Evolutionary conservation across 92 coral and sea anemone species (phyloP).

Genomic region (Umimayanthus kanabou): DNA sequence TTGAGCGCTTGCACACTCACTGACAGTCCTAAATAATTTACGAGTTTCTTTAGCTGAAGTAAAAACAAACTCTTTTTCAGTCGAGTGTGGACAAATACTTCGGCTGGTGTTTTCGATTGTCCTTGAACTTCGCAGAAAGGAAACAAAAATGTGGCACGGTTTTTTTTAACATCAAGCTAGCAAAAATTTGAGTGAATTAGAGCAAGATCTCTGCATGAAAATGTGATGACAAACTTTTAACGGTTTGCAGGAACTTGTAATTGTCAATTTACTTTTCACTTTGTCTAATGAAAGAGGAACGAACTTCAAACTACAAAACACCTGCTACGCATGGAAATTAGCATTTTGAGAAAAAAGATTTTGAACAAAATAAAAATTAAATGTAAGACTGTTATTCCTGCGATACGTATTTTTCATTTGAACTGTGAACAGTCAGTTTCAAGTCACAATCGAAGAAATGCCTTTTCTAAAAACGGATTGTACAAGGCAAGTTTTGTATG

Average conservation of each 20-base stretch:
- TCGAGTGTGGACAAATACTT: neutral
- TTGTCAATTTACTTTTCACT: slow-evolving; percentile 20
- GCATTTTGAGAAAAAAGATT: slow-evolving; percentile 33
- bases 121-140: neutral
- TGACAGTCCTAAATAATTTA: slow-evolving; percentile 10
- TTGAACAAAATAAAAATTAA: neutral
- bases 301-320: slow-evolving; percentile 22
- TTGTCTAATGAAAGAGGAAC: slow-evolving; percentile 18
- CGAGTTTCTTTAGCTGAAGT: neutral
- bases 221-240: neutral
- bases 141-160: neutral
- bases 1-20: neutral
- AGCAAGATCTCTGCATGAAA: neutral
- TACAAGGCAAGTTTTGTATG: neutral
- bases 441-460: neutral
- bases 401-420: neutral
- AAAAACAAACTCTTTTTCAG: slow-evolving; percentile 20
- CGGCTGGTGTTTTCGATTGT: neutral
- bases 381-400: neutral
- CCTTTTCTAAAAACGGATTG: neutral
- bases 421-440: neutral
- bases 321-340: slow-evolving; percentile 29
- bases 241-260: neutral
- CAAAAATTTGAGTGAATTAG: neutral
- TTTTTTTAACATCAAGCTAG: neutral